Base-by-base conservation (phyloP, 2,888 invertebrate genomes). In the Bellardia bayeri region DNA sequence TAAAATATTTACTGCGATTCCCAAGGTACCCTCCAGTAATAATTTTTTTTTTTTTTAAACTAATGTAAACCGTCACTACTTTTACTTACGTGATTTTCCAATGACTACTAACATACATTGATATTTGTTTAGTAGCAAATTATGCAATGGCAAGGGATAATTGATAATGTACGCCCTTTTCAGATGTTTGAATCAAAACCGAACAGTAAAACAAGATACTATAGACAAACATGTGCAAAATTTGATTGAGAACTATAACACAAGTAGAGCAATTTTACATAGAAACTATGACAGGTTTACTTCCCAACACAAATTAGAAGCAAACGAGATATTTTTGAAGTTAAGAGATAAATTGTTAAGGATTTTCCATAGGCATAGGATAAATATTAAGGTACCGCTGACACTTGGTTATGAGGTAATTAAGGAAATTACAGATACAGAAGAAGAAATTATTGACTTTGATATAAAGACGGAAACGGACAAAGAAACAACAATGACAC, bases 301-400 rank as follows among this genome's bases (percentile, higher is more conserved):
- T 4, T n/a, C n/a, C n/a, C 5, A 6, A 2, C 45, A 45, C 13
- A 68, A 23, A 6, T 13, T 30, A 49, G 6, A 49, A 9, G 45
- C 49, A 2, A 2, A 45, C 13, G 30, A 49, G 8, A 68, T 68
- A 8, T 68, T 68, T 49, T 30, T 33, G 5, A 68, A 16, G 3
- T 45, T 30, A 45, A 68, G 68, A 7, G 30, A 68, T 13, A 42
- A 68, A 49, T 9, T 68, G 13, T 4, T 68, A 68, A 68, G 4
- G 1, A 45, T 49, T 7, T 68, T 68, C 13, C 23, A 68, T 2
- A 49, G 14, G 49, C 49, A 68, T 49, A 23, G 30, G 14, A 68
- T 68, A 49, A 68, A 68, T 68, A 68, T 49, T 49, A 68, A 49
- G 9, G 68, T 68, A 8, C 68, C 49, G 1, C 13, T 30, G 14